Evolutionary conservation across 2,888 invertebrate species (phyloP), one percentile per base, ranked within the genome.

Genomic region (Hedychridium roseum): DNA sequence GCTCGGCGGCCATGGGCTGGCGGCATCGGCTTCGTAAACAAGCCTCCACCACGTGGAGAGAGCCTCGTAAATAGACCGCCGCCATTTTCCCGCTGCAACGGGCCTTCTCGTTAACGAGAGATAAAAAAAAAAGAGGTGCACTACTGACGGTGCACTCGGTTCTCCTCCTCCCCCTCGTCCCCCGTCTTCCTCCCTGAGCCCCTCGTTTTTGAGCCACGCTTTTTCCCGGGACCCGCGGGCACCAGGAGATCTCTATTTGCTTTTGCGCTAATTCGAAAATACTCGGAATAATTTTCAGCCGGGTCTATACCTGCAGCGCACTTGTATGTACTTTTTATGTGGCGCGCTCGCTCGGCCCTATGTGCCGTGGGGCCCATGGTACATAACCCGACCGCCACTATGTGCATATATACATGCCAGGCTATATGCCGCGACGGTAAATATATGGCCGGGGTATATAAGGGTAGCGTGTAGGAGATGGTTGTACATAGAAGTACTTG

Each of bases 401-500:
- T 32, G 18, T 42, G 43, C 28, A 28, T 45, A 52, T 34, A 41
- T 38, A 48, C 28, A 46, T 40, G 34, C 62, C 52, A 55, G 55
- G 20, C 9, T 58, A 64, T 52, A 56, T 64, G 53, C 54, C 47
- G 27, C 36, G 46, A 46, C 65, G 65, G 64, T 69, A 68, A 71
- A 67, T 71, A 71, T 60, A 70, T n/a, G n/a, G n/a, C n/a, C 64
- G 58, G 54, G 59, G 61, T 68, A 68, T 64, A 69, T 66, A 63
- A 68, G 71, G 69, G 68, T 71, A 65, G 73, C 69, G 69, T 73
- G 72, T 71, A 70, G 67, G 71, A 75, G 75, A 74, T 73, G 70
- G 68, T 67, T 64, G 73, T 75, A 76, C 73, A 76, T 74, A 73
- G 71, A 69, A 72, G 72, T 77, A 73, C 76, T 76, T 74, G 76